Conservation (phyloP, 2,113 vertebrate species). For the Phyllostomus hastatus region DNA sequence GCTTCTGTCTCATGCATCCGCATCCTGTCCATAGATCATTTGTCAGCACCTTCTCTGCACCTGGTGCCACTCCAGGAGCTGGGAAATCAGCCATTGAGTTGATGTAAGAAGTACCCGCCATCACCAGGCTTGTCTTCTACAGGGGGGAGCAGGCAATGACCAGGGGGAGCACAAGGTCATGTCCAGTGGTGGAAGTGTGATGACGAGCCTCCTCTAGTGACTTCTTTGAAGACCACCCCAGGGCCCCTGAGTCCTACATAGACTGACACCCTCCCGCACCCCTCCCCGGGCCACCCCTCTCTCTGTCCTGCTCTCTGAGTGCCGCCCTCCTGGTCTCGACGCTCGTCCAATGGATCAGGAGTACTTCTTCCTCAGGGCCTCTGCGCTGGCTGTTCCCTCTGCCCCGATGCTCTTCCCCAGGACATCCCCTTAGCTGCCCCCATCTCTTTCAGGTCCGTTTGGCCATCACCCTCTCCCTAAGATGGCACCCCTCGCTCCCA, state of each 20-base stretch:
- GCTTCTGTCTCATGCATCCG: background rate
- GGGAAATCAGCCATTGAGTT: too few species aligned
- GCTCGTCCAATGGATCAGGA: background rate
- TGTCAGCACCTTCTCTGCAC: background rate
- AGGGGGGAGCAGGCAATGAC: background rate
- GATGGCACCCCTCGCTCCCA: accelerated
- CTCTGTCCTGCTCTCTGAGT: background rate
- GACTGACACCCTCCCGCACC: too few species aligned
- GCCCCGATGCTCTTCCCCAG: background rate
- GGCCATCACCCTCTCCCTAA: background rate
- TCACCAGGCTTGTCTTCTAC: background rate
- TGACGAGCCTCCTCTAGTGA: background rate
- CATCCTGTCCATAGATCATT: background rate
- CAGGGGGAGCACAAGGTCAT: background rate
- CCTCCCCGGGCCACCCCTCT: accelerated
- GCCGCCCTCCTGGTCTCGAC: background rate
- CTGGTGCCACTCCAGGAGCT: background rate
- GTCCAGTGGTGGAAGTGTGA: too few species aligned
- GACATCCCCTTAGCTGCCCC: background rate
- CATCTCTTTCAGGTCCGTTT: background rate
- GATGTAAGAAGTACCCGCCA: background rate
- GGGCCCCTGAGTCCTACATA: background rate
- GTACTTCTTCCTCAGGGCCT: background rate
- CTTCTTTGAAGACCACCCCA: background rate
- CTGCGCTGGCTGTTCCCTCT: background rate